Evolutionary conservation across 2,113 vertebrate genomes (phyloP).

Genomic region (Agelaius tricolor): DNA sequence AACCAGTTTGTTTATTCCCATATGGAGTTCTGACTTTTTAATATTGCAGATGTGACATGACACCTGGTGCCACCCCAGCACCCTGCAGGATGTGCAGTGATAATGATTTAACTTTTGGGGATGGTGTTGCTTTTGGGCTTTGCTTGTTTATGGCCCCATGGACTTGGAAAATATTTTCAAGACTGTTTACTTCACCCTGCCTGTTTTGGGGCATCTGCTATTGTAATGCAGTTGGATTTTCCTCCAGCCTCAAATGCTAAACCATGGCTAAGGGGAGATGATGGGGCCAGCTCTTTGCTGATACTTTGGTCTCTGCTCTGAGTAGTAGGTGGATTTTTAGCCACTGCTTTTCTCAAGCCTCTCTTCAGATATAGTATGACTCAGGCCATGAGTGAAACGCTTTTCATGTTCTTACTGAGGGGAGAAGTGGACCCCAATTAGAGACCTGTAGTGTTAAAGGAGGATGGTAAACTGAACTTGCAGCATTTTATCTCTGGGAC

Average conservation of each 20-base stretch:
- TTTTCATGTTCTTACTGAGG: neutral
- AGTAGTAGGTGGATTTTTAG: neutral
- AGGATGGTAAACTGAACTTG: neutral
- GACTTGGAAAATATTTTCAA: neutral
- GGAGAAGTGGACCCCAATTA: neutral
- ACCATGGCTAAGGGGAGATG: neutral
- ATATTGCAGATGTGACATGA: neutral
- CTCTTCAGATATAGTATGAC: neutral
- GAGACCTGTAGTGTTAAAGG: neutral
- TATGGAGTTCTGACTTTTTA: neutral
- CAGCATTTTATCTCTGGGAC: constrained; percentile 7
- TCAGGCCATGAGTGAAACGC: neutral
- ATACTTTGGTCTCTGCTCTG: neutral
- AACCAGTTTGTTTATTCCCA: neutral
- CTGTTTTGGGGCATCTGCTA: neutral
- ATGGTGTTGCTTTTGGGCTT: neutral
- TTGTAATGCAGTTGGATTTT: neutral
- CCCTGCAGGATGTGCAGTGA: neutral
- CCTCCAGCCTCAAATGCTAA: neutral
- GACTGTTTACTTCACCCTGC: neutral
- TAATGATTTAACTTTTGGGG: neutral
- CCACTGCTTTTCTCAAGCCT: neutral
- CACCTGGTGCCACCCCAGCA: neutral
- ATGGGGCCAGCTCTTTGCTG: neutral
- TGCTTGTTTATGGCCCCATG: neutral